A percentile compares a stretch with the other conserved stretches of the same genome.
These are phyloP conservation scores for Mesoligia furuncula DNA, from an alignment of 2,888 invertebrate genomes.

Conservation along the genomic window DNA sequence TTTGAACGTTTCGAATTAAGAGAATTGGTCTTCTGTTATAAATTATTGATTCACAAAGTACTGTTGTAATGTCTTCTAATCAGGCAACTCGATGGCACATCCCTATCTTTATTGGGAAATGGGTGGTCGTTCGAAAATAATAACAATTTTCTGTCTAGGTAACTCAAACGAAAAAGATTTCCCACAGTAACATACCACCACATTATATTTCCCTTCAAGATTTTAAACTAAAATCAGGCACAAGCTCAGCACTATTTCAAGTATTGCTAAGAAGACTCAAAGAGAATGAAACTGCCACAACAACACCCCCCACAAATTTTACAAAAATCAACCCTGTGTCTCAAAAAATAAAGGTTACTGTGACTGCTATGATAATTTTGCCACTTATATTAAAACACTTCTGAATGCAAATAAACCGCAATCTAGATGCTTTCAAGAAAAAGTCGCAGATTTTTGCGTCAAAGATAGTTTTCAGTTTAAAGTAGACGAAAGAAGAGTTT, in stretches of 20 bases:
- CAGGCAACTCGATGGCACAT: background rate
- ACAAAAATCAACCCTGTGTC: slow-evolving; percentile 20
- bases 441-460: slow-evolving; percentile 56
- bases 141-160: background rate
- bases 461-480: slow-evolving; percentile 50
- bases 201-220: slow-evolving; percentile 20
- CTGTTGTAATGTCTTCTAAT: background rate
- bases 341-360: background rate
- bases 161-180: background rate
- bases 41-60: background rate
- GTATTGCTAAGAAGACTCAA: slow-evolving; percentile 56
- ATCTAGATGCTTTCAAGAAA: slow-evolving; percentile 65
- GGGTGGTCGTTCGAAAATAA: background rate
- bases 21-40: background rate
- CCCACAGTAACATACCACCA: background rate
- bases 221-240: slow-evolving; percentile 48
- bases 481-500: slow-evolving; percentile 21
- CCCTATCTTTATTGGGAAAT: too few relatives aligned
- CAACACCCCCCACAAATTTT: background rate
- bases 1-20: too few relatives aligned
- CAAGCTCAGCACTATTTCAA: slow-evolving; percentile 53
- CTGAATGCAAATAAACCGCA: slow-evolving; percentile 69
- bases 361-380: slow-evolving; percentile 41
- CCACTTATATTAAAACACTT: slow-evolving; percentile 69
- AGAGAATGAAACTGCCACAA: slow-evolving; percentile 47